Evolutionary conservation across 2,113 vertebrate genomes (phyloP).

Genomic region (Myiozetetes cayanensis): DNA sequence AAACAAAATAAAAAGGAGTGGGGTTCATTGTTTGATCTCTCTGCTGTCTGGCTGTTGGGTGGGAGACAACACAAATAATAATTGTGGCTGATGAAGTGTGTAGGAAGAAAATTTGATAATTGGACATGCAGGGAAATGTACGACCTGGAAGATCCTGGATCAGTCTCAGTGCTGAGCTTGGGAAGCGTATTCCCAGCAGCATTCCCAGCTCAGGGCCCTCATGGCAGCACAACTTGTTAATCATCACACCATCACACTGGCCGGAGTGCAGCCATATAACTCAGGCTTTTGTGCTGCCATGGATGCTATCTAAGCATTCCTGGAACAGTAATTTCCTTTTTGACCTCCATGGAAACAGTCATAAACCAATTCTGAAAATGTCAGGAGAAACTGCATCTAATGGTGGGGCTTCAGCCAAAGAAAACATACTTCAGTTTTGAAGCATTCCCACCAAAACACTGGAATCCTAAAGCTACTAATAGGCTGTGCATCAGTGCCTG

Average conservation of each 20-base stretch:
- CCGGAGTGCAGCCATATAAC: slow-evolving; percentile 41
- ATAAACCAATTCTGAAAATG: slow-evolving; percentile 76
- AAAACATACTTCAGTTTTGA: slow-evolving; percentile 73
- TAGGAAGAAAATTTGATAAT: background rate
- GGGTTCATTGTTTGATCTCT: background rate
- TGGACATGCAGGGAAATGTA: background rate
- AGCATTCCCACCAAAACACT: slow-evolving; percentile 72
- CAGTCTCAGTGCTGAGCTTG: background rate
- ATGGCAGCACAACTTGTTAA: slow-evolving; percentile 68
- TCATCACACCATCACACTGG: slow-evolving; percentile 55
- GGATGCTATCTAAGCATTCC: slow-evolving; percentile 70
- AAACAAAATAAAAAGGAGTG: background rate
- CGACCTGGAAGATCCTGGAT: background rate
- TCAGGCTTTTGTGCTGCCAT: slow-evolving; percentile 47
- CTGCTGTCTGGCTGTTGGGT: background rate
- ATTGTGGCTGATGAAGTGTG: background rate
- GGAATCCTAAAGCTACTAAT: slow-evolving; percentile 53
- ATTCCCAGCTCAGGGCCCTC: slow-evolving; percentile 35
- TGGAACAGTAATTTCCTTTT: slow-evolving; percentile 75
- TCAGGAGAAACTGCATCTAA: slow-evolving; percentile 74
- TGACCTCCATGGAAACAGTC: slow-evolving; percentile 69
- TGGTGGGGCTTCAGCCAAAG: slow-evolving; percentile 66
- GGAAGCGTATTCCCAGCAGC: slow-evolving; percentile 39
- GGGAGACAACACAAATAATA: background rate
- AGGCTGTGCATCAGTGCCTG: slow-evolving; percentile 48